These are phyloP conservation scores for Chlorospingus flavigularis DNA, from an alignment of 2,797 vertebrate genomes.

Conservation along the genomic window DNA sequence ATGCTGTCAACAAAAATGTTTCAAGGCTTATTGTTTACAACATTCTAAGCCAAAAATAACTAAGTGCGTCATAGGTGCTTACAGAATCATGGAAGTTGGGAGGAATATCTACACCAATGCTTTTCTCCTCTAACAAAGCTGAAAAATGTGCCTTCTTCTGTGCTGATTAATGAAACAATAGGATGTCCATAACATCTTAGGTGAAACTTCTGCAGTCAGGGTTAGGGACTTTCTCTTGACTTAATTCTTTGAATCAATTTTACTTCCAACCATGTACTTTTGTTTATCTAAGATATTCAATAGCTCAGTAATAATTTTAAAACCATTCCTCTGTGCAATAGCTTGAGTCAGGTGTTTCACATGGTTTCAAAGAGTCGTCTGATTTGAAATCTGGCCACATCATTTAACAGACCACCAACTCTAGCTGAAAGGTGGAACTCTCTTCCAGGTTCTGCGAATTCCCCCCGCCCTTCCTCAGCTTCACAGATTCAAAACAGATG, in stretches of 20 bases:
- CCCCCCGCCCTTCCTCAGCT: background rate
- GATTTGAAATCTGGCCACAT: background rate
- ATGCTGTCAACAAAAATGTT: background rate
- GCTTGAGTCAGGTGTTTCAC: background rate
- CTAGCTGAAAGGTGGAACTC: background rate
- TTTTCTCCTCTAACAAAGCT: background rate
- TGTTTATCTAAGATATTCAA: background rate
- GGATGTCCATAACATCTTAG: background rate
- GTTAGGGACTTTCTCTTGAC: background rate
- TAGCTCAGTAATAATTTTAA: background rate
- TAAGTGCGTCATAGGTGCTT: background rate
- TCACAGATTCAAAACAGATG: background rate
- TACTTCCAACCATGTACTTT: background rate
- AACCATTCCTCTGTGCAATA: background rate
- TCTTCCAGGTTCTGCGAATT: background rate
- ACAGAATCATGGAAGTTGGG: background rate
- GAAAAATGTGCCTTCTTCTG: background rate
- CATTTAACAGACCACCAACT: background rate
- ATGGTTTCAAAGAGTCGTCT: background rate
- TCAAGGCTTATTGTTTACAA: background rate
- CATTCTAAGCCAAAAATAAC: constrained; percentile 17
- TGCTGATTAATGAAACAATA: background rate
- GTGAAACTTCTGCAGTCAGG: background rate
- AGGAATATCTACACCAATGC: background rate
- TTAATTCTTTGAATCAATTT: background rate